Evolutionary conservation across 2,113 vertebrate genomes (phyloP), one percentile per base, ranked within the genome.

Genomic region (Xiphophorus maculatus): DNA sequence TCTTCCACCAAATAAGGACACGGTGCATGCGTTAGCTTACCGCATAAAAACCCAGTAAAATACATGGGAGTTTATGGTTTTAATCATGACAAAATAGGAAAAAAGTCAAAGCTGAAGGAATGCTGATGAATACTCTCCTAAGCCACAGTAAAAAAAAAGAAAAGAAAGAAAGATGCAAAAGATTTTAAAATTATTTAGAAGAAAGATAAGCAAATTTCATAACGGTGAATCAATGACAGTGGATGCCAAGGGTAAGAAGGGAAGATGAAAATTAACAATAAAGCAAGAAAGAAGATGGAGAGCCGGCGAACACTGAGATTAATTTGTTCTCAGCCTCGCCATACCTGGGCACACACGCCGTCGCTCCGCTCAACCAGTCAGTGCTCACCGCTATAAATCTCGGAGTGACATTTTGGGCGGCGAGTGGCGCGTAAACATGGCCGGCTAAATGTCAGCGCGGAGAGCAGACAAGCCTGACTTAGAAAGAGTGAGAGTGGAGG

Each of bases 361-460:
- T n/a, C 74, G 87, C 83, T 85, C 69, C 58, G 69, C 89, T 85
- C 87, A 79, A 81, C 58, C 82, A 66, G 84, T 81, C 89, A 79
- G 75, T 82, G 78, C 89, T 92, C 90, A 89, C 80, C 76, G 82
- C 85, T 80, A 90, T 91, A 93, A 93, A 91, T 93, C 92, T 89
- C 28, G 25, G 44, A 78, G 76, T 91, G 92, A 89, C 91, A 93
- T 92, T 92, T 93, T 82, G 89, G 84, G 88, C 80, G 27, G 80
- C 51, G 64, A 90, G 84, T 87, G 71, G 69, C 84, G 70, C 84
- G 76, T 87, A 89, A 90, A 92, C 88, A 90, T 77, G 81, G 84
- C 83, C 78, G 63, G 83, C 72, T 70, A 93, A 93, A 93, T 93
- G 91, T 93, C 92, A 93, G 84, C 30, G 83, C 81, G 13, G 87